Conservation (phyloP, 2,888 invertebrate species). For the Drosophila tripunctata region DNA sequence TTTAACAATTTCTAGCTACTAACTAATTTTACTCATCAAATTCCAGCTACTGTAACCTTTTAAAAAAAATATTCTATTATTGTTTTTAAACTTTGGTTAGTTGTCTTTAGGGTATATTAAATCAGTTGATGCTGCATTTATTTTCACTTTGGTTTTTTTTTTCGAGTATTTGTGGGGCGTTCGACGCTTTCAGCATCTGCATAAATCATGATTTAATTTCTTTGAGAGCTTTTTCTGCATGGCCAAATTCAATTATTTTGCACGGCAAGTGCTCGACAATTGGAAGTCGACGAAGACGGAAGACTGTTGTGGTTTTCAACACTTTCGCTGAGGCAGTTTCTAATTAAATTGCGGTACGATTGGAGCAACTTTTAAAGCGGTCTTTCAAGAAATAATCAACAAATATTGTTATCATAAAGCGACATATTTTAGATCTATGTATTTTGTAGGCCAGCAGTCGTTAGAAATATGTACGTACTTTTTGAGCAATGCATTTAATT, state of each 20-base stretch:
- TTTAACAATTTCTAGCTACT: no score
- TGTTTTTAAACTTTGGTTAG: background rate
- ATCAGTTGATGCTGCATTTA: slow-evolving; percentile 4
- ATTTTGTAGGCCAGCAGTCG: no score
- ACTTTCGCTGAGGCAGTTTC: slow-evolving; percentile 19
- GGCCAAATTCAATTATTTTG: slow-evolving; percentile 56
- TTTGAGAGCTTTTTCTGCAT: slow-evolving; percentile 44
- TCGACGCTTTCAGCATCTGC: slow-evolving; percentile 13
- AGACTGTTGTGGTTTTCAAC: slow-evolving; percentile 23
- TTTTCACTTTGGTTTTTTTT: slow-evolving; percentile 9
- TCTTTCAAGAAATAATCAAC: background rate
- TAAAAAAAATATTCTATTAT: no score
- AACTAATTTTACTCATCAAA: no score
- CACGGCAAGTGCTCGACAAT: slow-evolving; percentile 7
- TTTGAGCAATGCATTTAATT: slow-evolving; percentile 28
- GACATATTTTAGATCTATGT: no score
- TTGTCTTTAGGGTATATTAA: slow-evolving; percentile 7
- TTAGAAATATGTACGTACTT: slow-evolving; percentile 1
- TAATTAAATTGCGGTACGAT: slow-evolving; percentile 56
- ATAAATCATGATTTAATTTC: slow-evolving; percentile 53
- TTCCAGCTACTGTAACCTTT: no score
- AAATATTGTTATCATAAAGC: slow-evolving; percentile 4
- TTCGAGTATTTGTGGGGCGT: background rate
- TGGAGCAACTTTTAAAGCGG: slow-evolving; percentile 23
- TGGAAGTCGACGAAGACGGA: background rate